A percentile compares a stretch with the other conserved stretches of the same genome.
phyloP scores from a whole-genome alignment of 2,888 invertebrate genomes.

The Rhagium mordax region DNA sequence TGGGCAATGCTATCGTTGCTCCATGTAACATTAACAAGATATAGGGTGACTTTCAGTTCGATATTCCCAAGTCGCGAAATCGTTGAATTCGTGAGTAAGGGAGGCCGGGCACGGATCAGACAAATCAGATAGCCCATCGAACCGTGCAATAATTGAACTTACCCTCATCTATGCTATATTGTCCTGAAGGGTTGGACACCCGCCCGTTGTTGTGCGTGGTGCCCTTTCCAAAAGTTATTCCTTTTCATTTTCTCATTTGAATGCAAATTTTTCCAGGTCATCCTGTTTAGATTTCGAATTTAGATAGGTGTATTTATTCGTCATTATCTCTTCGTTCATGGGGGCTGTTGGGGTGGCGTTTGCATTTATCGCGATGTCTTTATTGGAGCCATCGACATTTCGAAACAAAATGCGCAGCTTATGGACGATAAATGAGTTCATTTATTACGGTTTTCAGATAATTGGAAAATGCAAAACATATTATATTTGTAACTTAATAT shows the following conservation, averaged over 20 bases:
- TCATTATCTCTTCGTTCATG: conserved; percentile 57
- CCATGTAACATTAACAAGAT: conserved; percentile 49
- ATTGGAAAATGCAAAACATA: too few relatives aligned
- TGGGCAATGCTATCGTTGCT: not conserved
- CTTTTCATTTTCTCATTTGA: conserved; percentile 52
- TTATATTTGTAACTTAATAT: too few relatives aligned
- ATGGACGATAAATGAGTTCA: not conserved
- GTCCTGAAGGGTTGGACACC: conserved; percentile 51
- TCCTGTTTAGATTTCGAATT: conserved; percentile 53
- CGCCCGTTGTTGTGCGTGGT: conserved; percentile 16
- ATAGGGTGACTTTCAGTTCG: conserved; percentile 37
- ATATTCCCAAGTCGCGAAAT: conserved; percentile 27
- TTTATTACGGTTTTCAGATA: not conserved
- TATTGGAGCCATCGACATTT: not conserved
- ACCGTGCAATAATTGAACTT: conserved; percentile 53
- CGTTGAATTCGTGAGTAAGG: conserved; percentile 13
- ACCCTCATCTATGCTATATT: conserved; percentile 52
- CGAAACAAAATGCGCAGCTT: not conserved
- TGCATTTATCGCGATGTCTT: not conserved
- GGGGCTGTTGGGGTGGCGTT: not conserved
- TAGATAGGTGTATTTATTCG: conserved; percentile 56
- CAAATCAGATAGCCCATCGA: conserved; percentile 60
- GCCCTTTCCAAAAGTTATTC: conserved; percentile 26
- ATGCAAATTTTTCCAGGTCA: conserved; percentile 56
- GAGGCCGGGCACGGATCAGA: conserved; percentile 39